A percentile compares a stretch with the other conserved stretches of the same genome.
Evolutionary conservation across 2,888 invertebrate species (phyloP).

Genomic region (Nysson spinosus): DNA sequence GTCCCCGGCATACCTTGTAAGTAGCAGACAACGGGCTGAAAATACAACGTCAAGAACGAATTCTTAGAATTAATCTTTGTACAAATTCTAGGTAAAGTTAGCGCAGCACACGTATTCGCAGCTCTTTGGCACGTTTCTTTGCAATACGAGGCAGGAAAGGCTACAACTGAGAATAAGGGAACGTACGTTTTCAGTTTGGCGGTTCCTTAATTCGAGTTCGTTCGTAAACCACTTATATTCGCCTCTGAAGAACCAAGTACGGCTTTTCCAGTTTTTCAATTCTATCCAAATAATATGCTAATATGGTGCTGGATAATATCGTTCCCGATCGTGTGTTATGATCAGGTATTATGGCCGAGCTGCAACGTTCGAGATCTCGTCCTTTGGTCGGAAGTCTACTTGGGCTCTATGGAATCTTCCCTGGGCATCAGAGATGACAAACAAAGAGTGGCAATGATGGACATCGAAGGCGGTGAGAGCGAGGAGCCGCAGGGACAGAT

Average conservation of each 20-base stretch:
- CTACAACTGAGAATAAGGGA: slow-evolving; percentile 82
- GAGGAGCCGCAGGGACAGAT: slow-evolving; percentile 79
- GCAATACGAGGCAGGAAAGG: slow-evolving; percentile 90
- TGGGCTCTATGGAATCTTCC: slow-evolving; percentile 79
- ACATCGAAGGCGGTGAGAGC: slow-evolving; percentile 71
- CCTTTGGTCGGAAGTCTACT: slow-evolving; percentile 92
- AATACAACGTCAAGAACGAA: not conserved
- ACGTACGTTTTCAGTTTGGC: slow-evolving; percentile 92
- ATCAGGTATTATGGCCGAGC: slow-evolving; percentile 91
- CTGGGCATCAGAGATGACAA: slow-evolving; percentile 76
- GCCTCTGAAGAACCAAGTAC: slow-evolving; percentile 79
- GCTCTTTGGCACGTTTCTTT: slow-evolving; percentile 97
- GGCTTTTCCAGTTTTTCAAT: not conserved
- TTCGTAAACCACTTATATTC: slow-evolving; percentile 93
- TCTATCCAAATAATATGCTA: not conserved
- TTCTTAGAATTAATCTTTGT: too few species aligned
- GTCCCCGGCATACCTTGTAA: slow-evolving; percentile 93
- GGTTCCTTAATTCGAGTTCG: slow-evolving; percentile 86
- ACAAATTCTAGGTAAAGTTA: slow-evolving; percentile 91
- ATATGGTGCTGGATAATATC: too few species aligned
- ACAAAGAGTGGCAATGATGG: slow-evolving; percentile 71
- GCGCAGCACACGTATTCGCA: slow-evolving; percentile 97
- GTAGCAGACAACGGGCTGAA: slow-evolving; percentile 61
- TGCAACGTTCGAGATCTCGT: slow-evolving; percentile 89
- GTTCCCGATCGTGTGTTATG: too few species aligned